A percentile compares a stretch with the other conserved stretches of the same genome.
These are phyloP conservation scores for Pollenia amentaria DNA, from an alignment of 2,888 invertebrate genomes.

Conservation along the genomic window DNA sequence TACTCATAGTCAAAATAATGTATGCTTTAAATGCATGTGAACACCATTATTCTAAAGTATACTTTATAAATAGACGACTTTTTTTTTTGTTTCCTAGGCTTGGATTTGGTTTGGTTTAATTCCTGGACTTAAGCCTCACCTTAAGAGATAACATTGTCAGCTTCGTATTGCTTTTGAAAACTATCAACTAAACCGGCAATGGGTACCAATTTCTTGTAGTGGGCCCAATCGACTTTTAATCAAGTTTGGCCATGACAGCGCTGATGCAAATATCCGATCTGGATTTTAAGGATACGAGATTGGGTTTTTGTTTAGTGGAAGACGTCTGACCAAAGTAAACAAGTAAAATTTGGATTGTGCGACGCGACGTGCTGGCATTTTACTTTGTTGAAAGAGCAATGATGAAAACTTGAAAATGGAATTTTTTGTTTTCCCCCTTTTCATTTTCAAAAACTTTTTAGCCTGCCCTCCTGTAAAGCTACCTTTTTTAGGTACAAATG, in stretches of 20 bases:
- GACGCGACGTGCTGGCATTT: conserved; percentile 88
- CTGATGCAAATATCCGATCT: conserved; percentile 93
- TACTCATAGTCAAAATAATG: too few species aligned
- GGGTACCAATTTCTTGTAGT: conserved; percentile 90
- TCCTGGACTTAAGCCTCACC: conserved; percentile 90
- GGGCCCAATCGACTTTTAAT: conserved; percentile 93
- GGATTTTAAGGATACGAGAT: conserved; percentile 91
- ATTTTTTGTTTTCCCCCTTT: too few species aligned
- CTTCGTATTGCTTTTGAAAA: conserved; percentile 94
- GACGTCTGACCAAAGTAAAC: conserved; percentile 93
- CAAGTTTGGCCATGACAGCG: conserved; percentile 89
- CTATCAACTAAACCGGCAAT: conserved; percentile 93
- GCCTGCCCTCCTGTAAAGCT: too few species aligned
- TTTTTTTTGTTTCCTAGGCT: too few species aligned
- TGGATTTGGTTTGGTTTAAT: conserved; percentile 86
- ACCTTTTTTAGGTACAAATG: background rate
- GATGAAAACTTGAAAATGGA: too few species aligned
- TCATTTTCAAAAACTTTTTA: background rate
- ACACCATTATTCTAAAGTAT: too few species aligned
- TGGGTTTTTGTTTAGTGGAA: conserved; percentile 90
- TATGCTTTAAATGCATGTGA: too few species aligned
- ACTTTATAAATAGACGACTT: too few species aligned
- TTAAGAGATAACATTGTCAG: conserved; percentile 88
- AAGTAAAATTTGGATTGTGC: conserved; percentile 93
- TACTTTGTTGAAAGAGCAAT: conserved; percentile 40